Evolutionary conservation across 2,797 vertebrate genomes (phyloP), one percentile per base, ranked within the genome.

Genomic region (Gymnothorax reevesii): DNA sequence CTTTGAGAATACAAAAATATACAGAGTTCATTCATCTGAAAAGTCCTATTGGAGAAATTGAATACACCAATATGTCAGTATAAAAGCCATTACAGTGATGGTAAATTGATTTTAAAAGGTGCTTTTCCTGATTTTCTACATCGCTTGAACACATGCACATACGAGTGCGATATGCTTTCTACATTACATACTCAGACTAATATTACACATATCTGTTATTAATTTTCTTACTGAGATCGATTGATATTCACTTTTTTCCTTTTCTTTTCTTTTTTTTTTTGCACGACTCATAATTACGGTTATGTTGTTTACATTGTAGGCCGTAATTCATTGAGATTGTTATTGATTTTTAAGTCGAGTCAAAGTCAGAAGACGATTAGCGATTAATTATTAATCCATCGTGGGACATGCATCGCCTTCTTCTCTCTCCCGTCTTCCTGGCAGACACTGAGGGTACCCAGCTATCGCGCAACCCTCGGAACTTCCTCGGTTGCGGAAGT

Each of bases 361-460:
- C 17, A 80, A 80, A 22, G 77, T 22, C 8, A 54, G 77, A 55
- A 7, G 13, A 55, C n/a, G 77, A 80, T 80, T 55, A 55, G 77
- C 10, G 77, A 80, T 80, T 80, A 80, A 80, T 80, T 33, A 80
- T 80, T 80, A 54, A 80, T 80, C 52, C 8, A 80, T 49, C 7
- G 20, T 22, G 17, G 77, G 77, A 3, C 22, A 80, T 49, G n/a
- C 55, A 54, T 80, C 25, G 6, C 7, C 52, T 52, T n/a, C 52
- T 8, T 80, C 7, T 17, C 52, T 55, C 49, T 80, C 49, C 52
- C 10, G 49, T 8, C 17, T 20, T 49, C 52, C 49, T 80, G 20
- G 75, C 75, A 22, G 75, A 79, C 20, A 22, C 49, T 49, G 22
- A 55, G 55, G 52, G 33, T 42, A 52, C 73, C 33, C 2, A 42